phyloP scores from a whole-genome alignment of 2,113 vertebrate genomes.

The Alces alces region DNA sequence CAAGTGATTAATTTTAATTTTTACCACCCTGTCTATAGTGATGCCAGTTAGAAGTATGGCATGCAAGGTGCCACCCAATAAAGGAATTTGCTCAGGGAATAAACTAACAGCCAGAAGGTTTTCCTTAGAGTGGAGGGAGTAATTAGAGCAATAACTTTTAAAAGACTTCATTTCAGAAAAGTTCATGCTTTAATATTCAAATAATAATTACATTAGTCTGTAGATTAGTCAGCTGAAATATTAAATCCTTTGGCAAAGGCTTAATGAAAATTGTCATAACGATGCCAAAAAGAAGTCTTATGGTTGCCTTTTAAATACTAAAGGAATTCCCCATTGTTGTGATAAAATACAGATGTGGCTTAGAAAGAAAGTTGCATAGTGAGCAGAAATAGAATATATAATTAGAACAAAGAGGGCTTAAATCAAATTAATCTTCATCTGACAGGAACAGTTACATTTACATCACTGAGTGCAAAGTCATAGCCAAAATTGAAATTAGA shows the following conservation, averaged over 20 bases:
- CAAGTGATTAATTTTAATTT: background rate
- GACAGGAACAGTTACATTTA: slow-evolving; percentile 90
- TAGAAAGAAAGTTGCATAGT: slow-evolving; percentile 82
- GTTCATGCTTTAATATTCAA: slow-evolving; percentile 75
- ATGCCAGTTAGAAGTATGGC: background rate
- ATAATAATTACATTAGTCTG: slow-evolving; percentile 78
- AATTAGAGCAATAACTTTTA: slow-evolving; percentile 78
- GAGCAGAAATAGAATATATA: slow-evolving; percentile 88
- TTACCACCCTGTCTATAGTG: background rate
- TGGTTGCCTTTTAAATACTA: slow-evolving; percentile 72
- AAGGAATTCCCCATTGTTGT: slow-evolving; percentile 78
- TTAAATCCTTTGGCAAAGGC: slow-evolving; percentile 76
- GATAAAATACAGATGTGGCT: slow-evolving; percentile 86
- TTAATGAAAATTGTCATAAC: slow-evolving; percentile 65
- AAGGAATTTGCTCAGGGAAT: slow-evolving; percentile 62
- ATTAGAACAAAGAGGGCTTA: slow-evolving; percentile 87
- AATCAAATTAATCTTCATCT: slow-evolving; percentile 91
- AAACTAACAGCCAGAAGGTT: slow-evolving; percentile 66
- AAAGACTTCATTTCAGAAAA: slow-evolving; percentile 72
- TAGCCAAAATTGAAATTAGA: slow-evolving; percentile 90
- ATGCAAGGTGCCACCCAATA: background rate
- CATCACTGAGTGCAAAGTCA: slow-evolving; percentile 84
- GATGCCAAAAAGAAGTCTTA: slow-evolving; percentile 76
- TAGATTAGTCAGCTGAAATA: slow-evolving; percentile 80
- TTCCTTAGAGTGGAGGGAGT: slow-evolving; percentile 68